Percentiles rank a stretch among this genome's conserved stretches.
phyloP scores from a whole-genome alignment of 2,797 vertebrate species.

The Sebastes diaconus region DNA sequence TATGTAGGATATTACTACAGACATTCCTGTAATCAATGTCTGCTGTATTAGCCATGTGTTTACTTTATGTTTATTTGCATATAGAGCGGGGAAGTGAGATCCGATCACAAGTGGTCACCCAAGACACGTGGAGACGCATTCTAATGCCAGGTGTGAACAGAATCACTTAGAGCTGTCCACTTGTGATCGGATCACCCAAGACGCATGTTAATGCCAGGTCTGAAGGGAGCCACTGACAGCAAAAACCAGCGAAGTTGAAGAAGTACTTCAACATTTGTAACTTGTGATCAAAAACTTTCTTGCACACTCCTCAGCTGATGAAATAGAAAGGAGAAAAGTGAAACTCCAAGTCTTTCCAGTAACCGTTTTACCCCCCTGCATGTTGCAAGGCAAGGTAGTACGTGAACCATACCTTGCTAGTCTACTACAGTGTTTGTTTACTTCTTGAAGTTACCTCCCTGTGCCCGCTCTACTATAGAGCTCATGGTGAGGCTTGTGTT shows the following conservation, averaged over 20 bases:
- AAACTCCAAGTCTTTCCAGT: not conserved
- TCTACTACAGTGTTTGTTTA: slow-evolving; percentile 72
- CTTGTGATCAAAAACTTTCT: not conserved
- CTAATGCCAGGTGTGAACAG: too few relatives aligned
- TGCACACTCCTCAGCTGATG: not conserved
- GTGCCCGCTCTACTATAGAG: slow-evolving; percentile 50
- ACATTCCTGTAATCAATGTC: too few relatives aligned
- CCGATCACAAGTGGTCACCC: too few relatives aligned
- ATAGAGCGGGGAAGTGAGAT: too few relatives aligned
- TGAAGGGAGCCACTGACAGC: not conserved
- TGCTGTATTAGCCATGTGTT: too few relatives aligned
- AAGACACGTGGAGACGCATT: too few relatives aligned
- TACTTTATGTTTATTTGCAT: too few relatives aligned
- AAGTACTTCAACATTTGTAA: not conserved
- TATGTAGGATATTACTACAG: too few relatives aligned
- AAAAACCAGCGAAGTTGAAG: slow-evolving; percentile 8
- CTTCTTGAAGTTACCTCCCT: slow-evolving; percentile 59
- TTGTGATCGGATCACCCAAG: too few relatives aligned
- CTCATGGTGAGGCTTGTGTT: slow-evolving; percentile 61
- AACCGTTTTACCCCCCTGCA: not conserved
- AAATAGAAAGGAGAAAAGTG: slow-evolving; percentile 5
- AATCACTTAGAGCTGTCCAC: too few relatives aligned
- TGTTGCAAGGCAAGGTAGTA: not conserved
- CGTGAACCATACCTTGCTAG: slow-evolving; percentile 19
- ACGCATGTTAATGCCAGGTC: too few relatives aligned